Percentiles rank a stretch among this genome's conserved stretches.
Conservation (phyloP, 2,113 vertebrate species). For the Scophthalmus maximus region DNA sequence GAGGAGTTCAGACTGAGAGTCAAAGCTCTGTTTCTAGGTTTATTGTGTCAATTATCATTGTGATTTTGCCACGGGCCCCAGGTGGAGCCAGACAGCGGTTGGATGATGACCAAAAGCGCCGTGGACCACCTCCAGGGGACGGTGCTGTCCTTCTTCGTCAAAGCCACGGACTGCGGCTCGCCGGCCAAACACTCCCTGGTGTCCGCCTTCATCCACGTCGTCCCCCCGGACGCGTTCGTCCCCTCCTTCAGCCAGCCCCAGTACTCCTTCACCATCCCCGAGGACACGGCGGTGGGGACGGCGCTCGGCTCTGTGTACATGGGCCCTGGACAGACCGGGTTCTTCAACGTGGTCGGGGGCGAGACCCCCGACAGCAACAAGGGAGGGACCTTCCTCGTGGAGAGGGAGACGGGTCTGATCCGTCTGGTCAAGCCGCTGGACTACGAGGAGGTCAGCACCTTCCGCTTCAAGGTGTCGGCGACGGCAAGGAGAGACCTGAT, state of each 20-base stretch:
- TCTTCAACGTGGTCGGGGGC: constrained; percentile 88
- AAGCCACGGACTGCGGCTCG: constrained; percentile 92
- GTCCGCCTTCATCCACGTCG: constrained; percentile 95
- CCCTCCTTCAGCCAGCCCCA: constrained; percentile 94
- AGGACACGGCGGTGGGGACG: constrained; percentile 89
- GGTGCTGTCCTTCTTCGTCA: constrained; percentile 95
- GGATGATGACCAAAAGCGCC: constrained; percentile 96
- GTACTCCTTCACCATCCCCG: constrained; percentile 92
- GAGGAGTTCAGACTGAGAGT: no score
- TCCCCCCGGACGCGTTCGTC: constrained; percentile 88
- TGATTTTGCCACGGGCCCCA: constrained; percentile 25
- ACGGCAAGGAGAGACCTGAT: constrained; percentile 88
- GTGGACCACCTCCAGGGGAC: constrained; percentile 92
- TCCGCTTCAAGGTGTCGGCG: constrained; percentile 92
- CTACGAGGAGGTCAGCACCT: constrained; percentile 87
- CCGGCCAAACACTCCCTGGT: constrained; percentile 93
- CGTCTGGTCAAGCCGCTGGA: constrained; percentile 91
- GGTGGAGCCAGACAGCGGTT: constrained; percentile 94
- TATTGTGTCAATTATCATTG: not conserved
- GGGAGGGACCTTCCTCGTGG: constrained; percentile 89
- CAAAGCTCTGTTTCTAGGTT: not conserved
- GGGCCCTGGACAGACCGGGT: constrained; percentile 83
- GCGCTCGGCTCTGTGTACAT: constrained; percentile 90
- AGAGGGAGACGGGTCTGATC: constrained; percentile 90
- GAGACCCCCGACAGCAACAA: constrained; percentile 90